Evolutionary conservation across 2,797 vertebrate species (phyloP).

Genomic region (Zalophus californianus): DNA sequence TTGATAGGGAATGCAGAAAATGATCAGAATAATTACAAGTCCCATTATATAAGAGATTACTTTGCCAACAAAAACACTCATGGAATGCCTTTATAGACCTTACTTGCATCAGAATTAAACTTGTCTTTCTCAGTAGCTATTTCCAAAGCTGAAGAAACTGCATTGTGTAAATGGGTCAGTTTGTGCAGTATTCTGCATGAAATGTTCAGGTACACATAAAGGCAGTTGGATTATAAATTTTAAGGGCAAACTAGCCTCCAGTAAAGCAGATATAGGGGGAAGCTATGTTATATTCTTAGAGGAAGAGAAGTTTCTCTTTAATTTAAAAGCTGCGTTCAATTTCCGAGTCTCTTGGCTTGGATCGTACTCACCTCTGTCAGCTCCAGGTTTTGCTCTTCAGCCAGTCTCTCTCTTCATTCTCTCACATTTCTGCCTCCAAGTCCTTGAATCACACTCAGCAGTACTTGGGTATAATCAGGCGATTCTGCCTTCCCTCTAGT

Average conservation of each 20-base stretch:
- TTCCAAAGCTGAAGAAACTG: slow-evolving; percentile 39
- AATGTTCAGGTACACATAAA: slow-evolving; percentile 17
- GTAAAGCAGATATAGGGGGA: slow-evolving; percentile 19
- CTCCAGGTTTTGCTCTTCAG: slow-evolving; percentile 16
- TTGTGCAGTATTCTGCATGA: not conserved
- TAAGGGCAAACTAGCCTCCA: not conserved
- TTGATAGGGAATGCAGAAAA: slow-evolving; percentile 29
- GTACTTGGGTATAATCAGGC: slow-evolving; percentile 2
- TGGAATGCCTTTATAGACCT: slow-evolving; percentile 8
- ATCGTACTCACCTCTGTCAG: not conserved
- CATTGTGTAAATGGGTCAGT: slow-evolving; percentile 10
- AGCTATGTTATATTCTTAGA: slow-evolving; percentile 28
- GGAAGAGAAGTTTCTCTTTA: slow-evolving; percentile 36
- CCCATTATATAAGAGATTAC: not conserved
- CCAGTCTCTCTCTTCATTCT: not conserved
- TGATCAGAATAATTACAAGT: not conserved
- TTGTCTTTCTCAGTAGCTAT: slow-evolving; percentile 23
- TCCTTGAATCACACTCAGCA: not conserved
- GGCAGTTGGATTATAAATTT: not conserved
- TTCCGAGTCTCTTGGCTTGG: not conserved
- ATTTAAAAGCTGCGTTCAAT: not conserved
- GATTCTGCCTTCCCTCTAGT: not conserved
- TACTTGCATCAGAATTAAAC: slow-evolving; percentile 52
- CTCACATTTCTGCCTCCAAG: not conserved
- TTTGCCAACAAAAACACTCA: not conserved